A percentile compares a stretch with the other conserved stretches of the same genome.
Evolutionary conservation across 37 sponge, comb jelly and placozoan genomes (phyloP).

Genomic region (Crambe crambe): DNA sequence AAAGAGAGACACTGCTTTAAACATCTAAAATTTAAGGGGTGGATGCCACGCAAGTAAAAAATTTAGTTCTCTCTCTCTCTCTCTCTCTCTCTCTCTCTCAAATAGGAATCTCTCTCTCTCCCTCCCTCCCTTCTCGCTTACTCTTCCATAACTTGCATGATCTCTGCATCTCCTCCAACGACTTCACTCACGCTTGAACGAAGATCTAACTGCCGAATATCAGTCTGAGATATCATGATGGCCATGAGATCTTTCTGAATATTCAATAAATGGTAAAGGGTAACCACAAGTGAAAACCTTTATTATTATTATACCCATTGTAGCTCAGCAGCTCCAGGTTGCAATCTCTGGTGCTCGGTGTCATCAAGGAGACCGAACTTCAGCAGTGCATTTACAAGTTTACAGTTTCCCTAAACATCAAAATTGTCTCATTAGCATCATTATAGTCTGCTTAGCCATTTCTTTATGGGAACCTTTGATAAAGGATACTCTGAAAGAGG

Average conservation of each 20-base stretch:
- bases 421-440: too few species aligned
- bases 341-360: constrained; percentile 50
- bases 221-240: constrained; percentile 45
- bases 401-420: constrained; percentile 61
- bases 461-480: too few species aligned
- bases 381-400: constrained; percentile 16
- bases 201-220: constrained; percentile 44
- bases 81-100: too few species aligned
- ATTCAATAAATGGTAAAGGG: constrained; percentile 7
- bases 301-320: constrained; percentile 60
- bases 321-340: constrained; percentile 35
- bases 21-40: too few species aligned
- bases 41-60: too few species aligned
- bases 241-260: constrained; percentile 66
- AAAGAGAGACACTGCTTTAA: too few species aligned
- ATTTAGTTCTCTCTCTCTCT: too few species aligned
- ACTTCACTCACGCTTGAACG: constrained; percentile 41
- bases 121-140: too few species aligned
- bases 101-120: too few species aligned
- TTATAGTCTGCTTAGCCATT: too few species aligned
- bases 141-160: constrained; percentile 58
- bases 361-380: constrained; percentile 64
- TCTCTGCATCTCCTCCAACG: constrained; percentile 35
- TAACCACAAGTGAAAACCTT: neutral
- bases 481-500: too few species aligned